Evolutionary conservation across 2,888 invertebrate species (phyloP), one percentile per base, ranked within the genome.

Genomic region (Cephus nigrinus): DNA sequence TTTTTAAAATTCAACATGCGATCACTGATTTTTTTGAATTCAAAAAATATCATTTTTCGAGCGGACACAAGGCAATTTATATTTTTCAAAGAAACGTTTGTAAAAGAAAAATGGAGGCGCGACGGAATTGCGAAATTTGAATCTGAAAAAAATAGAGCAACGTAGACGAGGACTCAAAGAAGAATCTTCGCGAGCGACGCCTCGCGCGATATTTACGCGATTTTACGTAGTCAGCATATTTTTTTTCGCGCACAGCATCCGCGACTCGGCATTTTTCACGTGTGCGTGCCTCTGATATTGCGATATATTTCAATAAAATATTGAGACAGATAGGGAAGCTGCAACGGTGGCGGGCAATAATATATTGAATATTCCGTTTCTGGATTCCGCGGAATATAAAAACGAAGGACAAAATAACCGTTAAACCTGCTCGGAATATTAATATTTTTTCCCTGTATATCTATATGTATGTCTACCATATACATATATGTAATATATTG

Each of bases 301-400:
- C 83, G 85, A 87, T 87, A 86, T 84, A 85, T 87, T 89, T 86
- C 87, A 88, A 89, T 89, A 89, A 88, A 89, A 88, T 86, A 89
- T 87, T 86, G 87, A 86, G 85, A 87, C 87, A 84, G 87, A 82
- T 84, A 83, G 76, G 82, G 80, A 36, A 77, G 74, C 77, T 75
- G 75, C 35, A 69, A 72, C 82, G 80, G 76, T 82, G 81, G 79
- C 83, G 80, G 82, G 80, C 83, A 84, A 86, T 87, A 88, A 86
- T 86, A 88, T 86, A 87, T 86, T 85, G 86, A 87, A 87, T 87
- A 88, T 87, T 86, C 84, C 83, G 79, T 80, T 82, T 81, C 82
- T 40, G 82, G 82, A 84, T 84, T 83, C 81, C 77, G 78, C 73
- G 81, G 80, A 85, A 84, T 85, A 83, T 82, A 85, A 87, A 84